Base-by-base conservation (phyloP, 2,888 invertebrate species). In the Dione juno region DNA sequence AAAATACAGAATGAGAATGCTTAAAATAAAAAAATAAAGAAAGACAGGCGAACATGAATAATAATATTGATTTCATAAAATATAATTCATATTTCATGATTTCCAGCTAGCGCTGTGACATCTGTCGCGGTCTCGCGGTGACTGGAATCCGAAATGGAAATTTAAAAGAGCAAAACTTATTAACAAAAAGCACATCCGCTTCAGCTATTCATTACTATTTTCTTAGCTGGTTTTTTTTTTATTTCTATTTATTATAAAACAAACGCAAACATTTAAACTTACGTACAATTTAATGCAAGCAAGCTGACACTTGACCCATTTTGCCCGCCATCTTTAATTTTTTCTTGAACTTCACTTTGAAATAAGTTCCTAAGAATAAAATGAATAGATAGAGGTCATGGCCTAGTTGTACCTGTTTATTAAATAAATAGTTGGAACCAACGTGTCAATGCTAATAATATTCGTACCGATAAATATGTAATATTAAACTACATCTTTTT, bases 291-390 rank as follows among this genome's bases (percentile, higher is more conserved):
- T 72, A 70, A 70, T 70, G 64, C 67, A 58, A 67, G 64, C 67
- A 64, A 64, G 72, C 67, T 70, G 70, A 58, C 72, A 72, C 67
- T 72, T 70, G 70, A 72, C 72, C 70, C 67, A 64, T 72, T 59
- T 70, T 67, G 71, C 71, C 43, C 69, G 67, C 65, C 48, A 65
- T 69, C 67, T 71, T 72, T 72, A 69, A 74, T 69, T 71, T 64
- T 73, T 69, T 74, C 67, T 74, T 72, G 69, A 71, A 72, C 69
- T 70, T 72, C 67, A 67, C 72, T 72, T 67, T 65, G 72, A 66
- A 74, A 71, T 71, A 69, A 71, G 69, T 66, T 67, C n/a, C 74
- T 66, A 74, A 72, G 69, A 74, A 74, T 74, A 74, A 70, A 72
- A 69, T 72, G 67, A 71, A 72, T 67, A 67, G 66, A 64, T 45